Percentiles rank a stretch among this genome's conserved stretches.
Conservation (phyloP, 2,797 vertebrate genomes). For the Sebastes itinus region DNA sequence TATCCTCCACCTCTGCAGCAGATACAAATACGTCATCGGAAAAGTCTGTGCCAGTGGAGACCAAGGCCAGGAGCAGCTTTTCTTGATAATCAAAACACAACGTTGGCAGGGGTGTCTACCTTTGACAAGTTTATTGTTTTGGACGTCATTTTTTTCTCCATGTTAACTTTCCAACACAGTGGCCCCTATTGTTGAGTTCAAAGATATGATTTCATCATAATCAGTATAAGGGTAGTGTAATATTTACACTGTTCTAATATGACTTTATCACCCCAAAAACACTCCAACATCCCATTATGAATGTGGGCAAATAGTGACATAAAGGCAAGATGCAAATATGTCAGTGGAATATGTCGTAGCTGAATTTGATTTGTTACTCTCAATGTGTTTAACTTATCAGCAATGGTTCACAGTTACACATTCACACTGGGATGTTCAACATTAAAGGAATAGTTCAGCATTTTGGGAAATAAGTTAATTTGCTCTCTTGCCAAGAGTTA, state of each 20-base stretch:
- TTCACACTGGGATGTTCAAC: neutral
- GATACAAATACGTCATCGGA: slow-evolving; percentile 65
- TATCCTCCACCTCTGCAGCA: slow-evolving; percentile 43
- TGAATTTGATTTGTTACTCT: neutral
- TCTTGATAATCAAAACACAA: slow-evolving; percentile 63
- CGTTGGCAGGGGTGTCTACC: slow-evolving; percentile 46
- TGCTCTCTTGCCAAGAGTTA: neutral
- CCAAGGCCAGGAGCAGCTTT: slow-evolving; percentile 42
- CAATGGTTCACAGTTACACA: neutral
- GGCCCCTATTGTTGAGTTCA: slow-evolving; percentile 33
- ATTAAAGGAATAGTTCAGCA: neutral
- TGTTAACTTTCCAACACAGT: slow-evolving; percentile 39
- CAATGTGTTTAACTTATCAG: neutral
- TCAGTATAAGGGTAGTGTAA: slow-evolving; percentile 2
- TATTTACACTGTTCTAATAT: slow-evolving; percentile 14
- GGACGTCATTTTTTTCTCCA: slow-evolving; percentile 36
- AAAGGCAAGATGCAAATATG: neutral
- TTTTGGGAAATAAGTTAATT: neutral
- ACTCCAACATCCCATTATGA: neutral
- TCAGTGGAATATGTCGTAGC: neutral
- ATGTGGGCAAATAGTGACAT: neutral
- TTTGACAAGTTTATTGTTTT: slow-evolving; percentile 66
- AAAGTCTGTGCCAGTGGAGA: slow-evolving; percentile 45
- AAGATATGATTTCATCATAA: slow-evolving; percentile 36
- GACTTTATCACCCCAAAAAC: slow-evolving; percentile 8